A percentile compares a stretch with the other conserved stretches of the same genome.
Evolutionary conservation across 37 sponge, comb jelly and placozoan genomes (phyloP).

Genomic region (Spongia lamella): DNA sequence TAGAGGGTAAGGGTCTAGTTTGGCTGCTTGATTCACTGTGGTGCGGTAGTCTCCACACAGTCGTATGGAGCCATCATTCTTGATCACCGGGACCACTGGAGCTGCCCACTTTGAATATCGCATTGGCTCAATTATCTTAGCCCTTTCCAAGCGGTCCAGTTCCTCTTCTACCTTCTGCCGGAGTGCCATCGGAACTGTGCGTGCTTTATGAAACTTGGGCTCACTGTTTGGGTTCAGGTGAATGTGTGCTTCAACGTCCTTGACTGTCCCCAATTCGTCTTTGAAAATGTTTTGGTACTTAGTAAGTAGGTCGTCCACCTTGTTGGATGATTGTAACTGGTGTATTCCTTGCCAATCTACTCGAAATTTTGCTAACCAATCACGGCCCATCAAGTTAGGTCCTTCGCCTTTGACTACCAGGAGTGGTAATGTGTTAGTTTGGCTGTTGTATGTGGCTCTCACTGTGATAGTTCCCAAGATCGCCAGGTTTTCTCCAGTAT

Average conservation of each 20-base stretch:
- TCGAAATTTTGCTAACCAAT: constrained; percentile 19
- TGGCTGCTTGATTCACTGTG: constrained; percentile 17
- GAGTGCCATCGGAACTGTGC: constrained; percentile 45
- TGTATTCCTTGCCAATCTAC: constrained; percentile 8
- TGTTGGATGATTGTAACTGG: not conserved
- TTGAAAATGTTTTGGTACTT: constrained; percentile 12
- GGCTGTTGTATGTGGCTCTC: constrained; percentile 1
- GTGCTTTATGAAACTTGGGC: constrained; percentile 31
- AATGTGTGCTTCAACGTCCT: constrained; percentile 9
- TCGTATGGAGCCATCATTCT: constrained; percentile 29
- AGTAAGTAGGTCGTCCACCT: constrained; percentile 13
- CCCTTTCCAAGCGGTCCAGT: constrained; percentile 22
- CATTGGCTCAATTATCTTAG: constrained; percentile 28
- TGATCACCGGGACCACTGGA: constrained; percentile 44
- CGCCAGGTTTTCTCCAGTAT: constrained; percentile 22
- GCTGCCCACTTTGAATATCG: constrained; percentile 30
- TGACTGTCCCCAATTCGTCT: constrained; percentile 9
- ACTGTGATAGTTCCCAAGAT: constrained; percentile 14
- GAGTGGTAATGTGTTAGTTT: not conserved
- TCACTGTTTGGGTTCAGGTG: not conserved
- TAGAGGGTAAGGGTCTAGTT: constrained; percentile 21
- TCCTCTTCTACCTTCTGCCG: constrained; percentile 22
- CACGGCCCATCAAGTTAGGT: constrained; percentile 12
- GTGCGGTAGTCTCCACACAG: constrained; percentile 53
- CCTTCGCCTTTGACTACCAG: constrained; percentile 34